Conservation (phyloP, 1,140 invertebrate species). For the Pantala flavescens region DNA sequence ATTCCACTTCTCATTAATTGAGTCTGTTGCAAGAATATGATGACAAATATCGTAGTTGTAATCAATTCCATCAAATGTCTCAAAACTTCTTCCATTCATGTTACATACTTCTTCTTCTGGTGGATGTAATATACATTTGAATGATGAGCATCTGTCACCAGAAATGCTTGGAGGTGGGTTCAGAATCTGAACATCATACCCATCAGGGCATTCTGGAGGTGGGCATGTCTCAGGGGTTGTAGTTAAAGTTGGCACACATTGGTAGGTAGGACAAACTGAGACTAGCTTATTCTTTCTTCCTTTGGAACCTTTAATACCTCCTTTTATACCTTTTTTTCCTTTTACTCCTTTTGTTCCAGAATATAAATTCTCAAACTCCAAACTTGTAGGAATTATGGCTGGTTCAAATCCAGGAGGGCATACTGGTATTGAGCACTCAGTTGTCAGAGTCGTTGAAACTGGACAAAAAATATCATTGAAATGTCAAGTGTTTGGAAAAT, state of each 20-base stretch:
- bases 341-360: too few relatives aligned
- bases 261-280: neutral
- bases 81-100: conserved; percentile 59
- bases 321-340: too few relatives aligned
- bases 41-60: conserved; percentile 69
- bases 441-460: conserved; percentile 19
- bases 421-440: conserved; percentile 21
- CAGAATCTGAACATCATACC: conserved; percentile 38
- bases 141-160: neutral
- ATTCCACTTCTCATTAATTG: conserved; percentile 48
- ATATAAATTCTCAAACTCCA: too few relatives aligned
- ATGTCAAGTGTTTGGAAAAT: neutral
- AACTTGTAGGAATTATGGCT: too few relatives aligned
- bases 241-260: neutral
- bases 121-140: neutral
- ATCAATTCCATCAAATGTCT: conserved; percentile 64
- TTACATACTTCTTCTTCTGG: conserved; percentile 44
- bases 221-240: conserved; percentile 2
- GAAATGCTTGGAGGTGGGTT: neutral
- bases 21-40: conserved; percentile 61
- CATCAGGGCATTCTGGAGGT: conserved; percentile 43
- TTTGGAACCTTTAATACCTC: too few relatives aligned
- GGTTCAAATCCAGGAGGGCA: conserved; percentile 24
- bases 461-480: neutral
- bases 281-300: too few relatives aligned